These are phyloP conservation scores for Coenonympha arcania DNA, from an alignment of 2,888 invertebrate species.

Conservation along the genomic window DNA sequence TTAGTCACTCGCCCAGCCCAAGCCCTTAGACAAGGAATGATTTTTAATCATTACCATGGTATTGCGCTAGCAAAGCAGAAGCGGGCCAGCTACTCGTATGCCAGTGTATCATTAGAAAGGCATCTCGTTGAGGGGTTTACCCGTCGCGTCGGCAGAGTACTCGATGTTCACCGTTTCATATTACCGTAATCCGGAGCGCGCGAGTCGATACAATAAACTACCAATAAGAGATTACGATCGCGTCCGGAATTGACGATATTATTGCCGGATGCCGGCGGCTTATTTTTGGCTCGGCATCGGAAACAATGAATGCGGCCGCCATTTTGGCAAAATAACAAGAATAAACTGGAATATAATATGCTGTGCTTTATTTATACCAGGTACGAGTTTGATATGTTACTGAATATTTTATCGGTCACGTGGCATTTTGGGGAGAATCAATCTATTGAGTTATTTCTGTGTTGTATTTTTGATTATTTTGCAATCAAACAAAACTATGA, in stretches of 20 bases:
- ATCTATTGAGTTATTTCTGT: neutral
- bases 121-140: too few relatives aligned
- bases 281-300: slow-evolving; percentile 22
- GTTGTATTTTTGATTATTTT: neutral
- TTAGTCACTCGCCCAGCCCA: too few relatives aligned
- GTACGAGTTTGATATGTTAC: too few relatives aligned
- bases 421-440: neutral
- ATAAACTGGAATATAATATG: slow-evolving; percentile 14
- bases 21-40: too few relatives aligned
- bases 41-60: too few relatives aligned
- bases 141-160: too few relatives aligned
- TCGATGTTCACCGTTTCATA: too few relatives aligned
- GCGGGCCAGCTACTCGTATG: too few relatives aligned
- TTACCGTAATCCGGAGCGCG: too few relatives aligned
- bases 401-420: slow-evolving; percentile 11
- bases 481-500: neutral
- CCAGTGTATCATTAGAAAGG: too few relatives aligned
- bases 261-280: slow-evolving; percentile 12
- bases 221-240: slow-evolving; percentile 13
- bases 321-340: slow-evolving; percentile 20
- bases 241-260: slow-evolving; percentile 14
- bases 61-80: too few relatives aligned
- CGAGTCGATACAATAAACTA: slow-evolving; percentile 16
- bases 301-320: slow-evolving; percentile 10
- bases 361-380: slow-evolving; percentile 14